Percentiles rank a stretch among this genome's conserved stretches.
Conservation (phyloP, 2,888 invertebrate genomes). For the Acrocera orbiculus region DNA sequence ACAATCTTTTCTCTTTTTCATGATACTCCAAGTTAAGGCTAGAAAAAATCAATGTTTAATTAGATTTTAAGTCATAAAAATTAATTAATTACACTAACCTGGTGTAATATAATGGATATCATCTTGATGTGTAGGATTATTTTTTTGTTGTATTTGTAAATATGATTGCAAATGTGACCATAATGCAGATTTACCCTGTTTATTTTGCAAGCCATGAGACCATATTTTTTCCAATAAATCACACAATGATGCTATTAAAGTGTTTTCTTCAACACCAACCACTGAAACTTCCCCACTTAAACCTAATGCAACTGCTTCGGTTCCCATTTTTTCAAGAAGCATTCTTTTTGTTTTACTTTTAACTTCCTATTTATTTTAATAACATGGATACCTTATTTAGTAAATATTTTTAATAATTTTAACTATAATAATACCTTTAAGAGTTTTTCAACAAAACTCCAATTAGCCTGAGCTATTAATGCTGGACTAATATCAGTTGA, state of each 20-base stretch:
- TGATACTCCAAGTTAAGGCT: constrained; percentile 87
- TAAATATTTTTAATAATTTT: constrained; percentile 3
- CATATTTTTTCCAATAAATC: constrained; percentile 93
- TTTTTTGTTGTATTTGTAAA: constrained; percentile 62
- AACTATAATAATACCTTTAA: constrained; percentile 51
- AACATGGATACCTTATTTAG: constrained; percentile 1
- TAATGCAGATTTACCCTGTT: constrained; percentile 91
- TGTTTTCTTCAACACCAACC: constrained; percentile 83
- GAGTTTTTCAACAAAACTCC: constrained; percentile 94
- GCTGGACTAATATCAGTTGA: constrained; percentile 50
- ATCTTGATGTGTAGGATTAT: constrained; percentile 35
- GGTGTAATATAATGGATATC: constrained; percentile 38
- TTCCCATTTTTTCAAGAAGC: constrained; percentile 97
- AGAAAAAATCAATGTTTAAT: constrained; percentile 14
- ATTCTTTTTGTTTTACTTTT: constrained; percentile 93
- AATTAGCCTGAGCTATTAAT: constrained; percentile 87
- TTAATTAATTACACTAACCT: constrained; percentile 24
- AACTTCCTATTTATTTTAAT: constrained; percentile 60
- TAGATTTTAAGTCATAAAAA: background rate
- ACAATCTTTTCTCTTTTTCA: constrained; percentile 83
- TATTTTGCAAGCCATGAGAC: constrained; percentile 91
- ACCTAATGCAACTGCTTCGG: constrained; percentile 87
- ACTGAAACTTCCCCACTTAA: constrained; percentile 60
- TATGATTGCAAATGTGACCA: constrained; percentile 91
- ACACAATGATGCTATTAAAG: constrained; percentile 92